Evolutionary conservation across 2,797 vertebrate genomes (phyloP).

Genomic region (Carapus acus): DNA sequence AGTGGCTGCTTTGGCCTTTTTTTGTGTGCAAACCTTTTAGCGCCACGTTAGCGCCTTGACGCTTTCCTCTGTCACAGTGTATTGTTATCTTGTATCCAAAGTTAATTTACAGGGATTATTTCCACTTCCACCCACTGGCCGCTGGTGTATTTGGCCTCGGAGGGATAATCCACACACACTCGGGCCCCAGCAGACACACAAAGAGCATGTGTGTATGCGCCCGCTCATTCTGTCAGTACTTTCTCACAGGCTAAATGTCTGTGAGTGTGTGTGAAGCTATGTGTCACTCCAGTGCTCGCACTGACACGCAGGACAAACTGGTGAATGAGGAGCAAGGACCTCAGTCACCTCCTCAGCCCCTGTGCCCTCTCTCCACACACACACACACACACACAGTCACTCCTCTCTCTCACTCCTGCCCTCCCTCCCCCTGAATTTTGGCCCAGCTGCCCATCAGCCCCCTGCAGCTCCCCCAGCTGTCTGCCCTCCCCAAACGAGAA

Average conservation of each 20-base stretch:
- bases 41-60: not conserved
- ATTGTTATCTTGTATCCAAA: constrained; percentile 53
- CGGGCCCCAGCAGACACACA: constrained; percentile 30
- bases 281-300: constrained; percentile 56
- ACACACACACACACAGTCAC: constrained; percentile 19
- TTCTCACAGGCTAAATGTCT: constrained; percentile 59
- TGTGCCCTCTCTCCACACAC: constrained; percentile 36
- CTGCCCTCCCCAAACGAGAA: constrained; percentile 72
- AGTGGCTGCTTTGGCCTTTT: too few species aligned
- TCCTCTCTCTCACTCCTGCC: constrained; percentile 33
- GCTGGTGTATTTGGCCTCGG: constrained; percentile 49
- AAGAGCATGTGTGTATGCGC: constrained; percentile 38
- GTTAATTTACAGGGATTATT: constrained; percentile 54
- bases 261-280: constrained; percentile 63
- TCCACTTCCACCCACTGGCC: constrained; percentile 48
- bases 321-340: constrained; percentile 59
- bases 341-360: constrained; percentile 62
- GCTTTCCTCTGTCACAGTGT: constrained; percentile 6
- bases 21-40: too few species aligned
- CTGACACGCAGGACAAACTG: constrained; percentile 54
- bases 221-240: constrained; percentile 41
- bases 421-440: constrained; percentile 41
- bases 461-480: constrained; percentile 76
- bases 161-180: constrained; percentile 43
- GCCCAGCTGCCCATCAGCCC: constrained; percentile 69